Conservation (phyloP, 2,888 invertebrate genomes). For the Pasiphila rectangulata region DNA sequence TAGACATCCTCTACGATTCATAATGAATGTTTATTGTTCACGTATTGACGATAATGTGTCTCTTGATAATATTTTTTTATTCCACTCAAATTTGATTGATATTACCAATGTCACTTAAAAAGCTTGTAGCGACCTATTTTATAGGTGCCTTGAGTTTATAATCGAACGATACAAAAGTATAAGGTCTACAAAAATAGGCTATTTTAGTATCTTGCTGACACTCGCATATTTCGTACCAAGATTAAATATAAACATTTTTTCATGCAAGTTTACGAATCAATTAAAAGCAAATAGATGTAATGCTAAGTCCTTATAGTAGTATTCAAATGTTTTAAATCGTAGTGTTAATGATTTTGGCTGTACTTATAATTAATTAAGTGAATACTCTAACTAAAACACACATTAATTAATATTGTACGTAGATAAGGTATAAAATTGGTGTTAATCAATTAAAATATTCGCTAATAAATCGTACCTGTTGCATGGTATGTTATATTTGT, state of each 20-base stretch:
- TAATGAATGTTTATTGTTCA: too few species aligned
- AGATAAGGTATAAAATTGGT: conserved; percentile 1
- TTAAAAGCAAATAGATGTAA: too few species aligned
- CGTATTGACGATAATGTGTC: too few species aligned
- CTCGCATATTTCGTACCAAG: background rate
- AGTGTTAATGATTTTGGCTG: too few species aligned
- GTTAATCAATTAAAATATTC: background rate
- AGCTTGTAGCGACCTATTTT: conserved; percentile 3
- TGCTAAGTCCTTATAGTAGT: too few species aligned
- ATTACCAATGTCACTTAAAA: background rate
- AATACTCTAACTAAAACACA: background rate
- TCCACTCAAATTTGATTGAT: background rate
- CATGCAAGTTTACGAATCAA: too few species aligned
- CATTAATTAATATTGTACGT: background rate
- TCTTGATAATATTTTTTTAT: too few species aligned
- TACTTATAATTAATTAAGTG: background rate
- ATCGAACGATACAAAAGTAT: conserved; percentile 4
- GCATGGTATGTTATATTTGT: too few species aligned
- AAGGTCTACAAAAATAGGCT: conserved; percentile 8
- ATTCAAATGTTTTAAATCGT: too few species aligned
- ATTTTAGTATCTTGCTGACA: background rate
- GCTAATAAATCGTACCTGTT: too few species aligned
- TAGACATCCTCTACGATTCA: too few species aligned
- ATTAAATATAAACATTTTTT: background rate
- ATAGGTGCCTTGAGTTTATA: conserved; percentile 6